Percentiles rank a stretch among this genome's conserved stretches.
These are phyloP conservation scores for Stratiolaelaps scimitus DNA, from an alignment of 1,140 invertebrate genomes.

Conservation along the genomic window DNA sequence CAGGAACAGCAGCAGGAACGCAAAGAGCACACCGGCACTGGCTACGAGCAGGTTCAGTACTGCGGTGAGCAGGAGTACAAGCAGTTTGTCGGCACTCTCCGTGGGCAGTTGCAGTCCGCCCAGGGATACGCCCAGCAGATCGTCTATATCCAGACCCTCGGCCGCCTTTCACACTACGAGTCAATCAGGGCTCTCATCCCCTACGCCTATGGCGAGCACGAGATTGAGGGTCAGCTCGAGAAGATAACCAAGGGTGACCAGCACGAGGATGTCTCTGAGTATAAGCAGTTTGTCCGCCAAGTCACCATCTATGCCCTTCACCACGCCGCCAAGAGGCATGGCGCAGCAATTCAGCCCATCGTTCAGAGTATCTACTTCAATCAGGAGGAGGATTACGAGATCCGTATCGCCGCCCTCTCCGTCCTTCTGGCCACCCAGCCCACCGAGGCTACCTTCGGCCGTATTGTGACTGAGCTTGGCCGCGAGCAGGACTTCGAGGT, in stretches of 20 bases:
- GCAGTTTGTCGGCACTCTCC: conserved; percentile 15
- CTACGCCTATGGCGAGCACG: conserved; percentile 9
- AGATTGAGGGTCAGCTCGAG: background rate
- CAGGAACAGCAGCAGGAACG: conserved; percentile 3
- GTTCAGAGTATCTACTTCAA: conserved; percentile 32
- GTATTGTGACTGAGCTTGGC: conserved; percentile 35
- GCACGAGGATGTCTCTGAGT: conserved; percentile 3
- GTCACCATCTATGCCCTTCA: conserved; percentile 20
- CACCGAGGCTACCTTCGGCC: conserved; percentile 32
- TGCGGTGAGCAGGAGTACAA: conserved; percentile 25
- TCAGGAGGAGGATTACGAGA: conserved; percentile 31
- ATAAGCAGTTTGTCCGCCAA: conserved; percentile 13
- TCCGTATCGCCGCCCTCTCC: conserved; percentile 36
- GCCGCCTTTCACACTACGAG: conserved; percentile 10
- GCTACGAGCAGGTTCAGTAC: background rate
- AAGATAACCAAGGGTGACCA: background rate
- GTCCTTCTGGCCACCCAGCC: conserved; percentile 34
- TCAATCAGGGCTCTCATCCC: conserved; percentile 13
- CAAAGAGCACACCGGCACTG: background rate
- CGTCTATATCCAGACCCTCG: conserved; percentile 23
- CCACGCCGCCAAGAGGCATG: conserved; percentile 19
- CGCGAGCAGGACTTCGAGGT: conserved; percentile 36
- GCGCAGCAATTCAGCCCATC: conserved; percentile 12
- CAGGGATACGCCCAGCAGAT: conserved; percentile 11
- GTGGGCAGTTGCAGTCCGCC: background rate